Conservation (phyloP, 1,140 invertebrate species). For the Drosophila baimaii region DNA sequence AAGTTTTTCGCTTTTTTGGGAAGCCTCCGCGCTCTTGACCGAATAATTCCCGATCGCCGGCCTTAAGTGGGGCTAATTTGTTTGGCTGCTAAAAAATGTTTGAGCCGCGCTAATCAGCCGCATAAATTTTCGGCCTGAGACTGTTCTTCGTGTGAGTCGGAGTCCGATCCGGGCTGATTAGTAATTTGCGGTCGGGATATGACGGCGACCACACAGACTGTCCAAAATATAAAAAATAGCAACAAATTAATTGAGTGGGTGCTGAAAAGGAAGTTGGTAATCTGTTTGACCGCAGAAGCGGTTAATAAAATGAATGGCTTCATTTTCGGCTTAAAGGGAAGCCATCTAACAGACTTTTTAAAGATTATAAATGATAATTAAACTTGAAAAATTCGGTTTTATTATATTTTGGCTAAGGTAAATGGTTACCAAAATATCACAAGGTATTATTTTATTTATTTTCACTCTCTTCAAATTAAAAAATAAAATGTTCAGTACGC, state of each 20-base stretch:
- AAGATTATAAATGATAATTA: neutral
- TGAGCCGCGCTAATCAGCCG: conserved; percentile 74
- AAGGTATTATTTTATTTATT: neutral
- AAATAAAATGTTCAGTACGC: too few relatives aligned
- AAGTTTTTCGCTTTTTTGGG: conserved; percentile 64
- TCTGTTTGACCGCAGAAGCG: conserved; percentile 27
- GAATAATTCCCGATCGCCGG: conserved; percentile 68
- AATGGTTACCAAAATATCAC: too few relatives aligned
- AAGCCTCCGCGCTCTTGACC: conserved; percentile 59
- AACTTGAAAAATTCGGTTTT: neutral
- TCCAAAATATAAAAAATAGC: conserved; percentile 37
- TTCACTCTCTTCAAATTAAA: too few relatives aligned
- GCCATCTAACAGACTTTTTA: neutral
- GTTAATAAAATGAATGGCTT: conserved; percentile 17
- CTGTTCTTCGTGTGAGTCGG: conserved; percentile 49
- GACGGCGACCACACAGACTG: conserved; percentile 60
- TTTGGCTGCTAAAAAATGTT: conserved; percentile 78
- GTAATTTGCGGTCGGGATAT: conserved; percentile 66
- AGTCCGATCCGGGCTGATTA: conserved; percentile 53
- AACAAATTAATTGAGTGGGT: conserved; percentile 52
- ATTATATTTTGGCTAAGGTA: neutral
- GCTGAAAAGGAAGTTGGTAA: conserved; percentile 51
- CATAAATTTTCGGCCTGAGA: conserved; percentile 63
- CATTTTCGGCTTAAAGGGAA: conserved; percentile 5
- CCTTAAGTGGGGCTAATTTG: conserved; percentile 77